These are phyloP conservation scores for Anoplopoma fimbria DNA, from an alignment of 2,113 vertebrate species.

Conservation along the genomic window DNA sequence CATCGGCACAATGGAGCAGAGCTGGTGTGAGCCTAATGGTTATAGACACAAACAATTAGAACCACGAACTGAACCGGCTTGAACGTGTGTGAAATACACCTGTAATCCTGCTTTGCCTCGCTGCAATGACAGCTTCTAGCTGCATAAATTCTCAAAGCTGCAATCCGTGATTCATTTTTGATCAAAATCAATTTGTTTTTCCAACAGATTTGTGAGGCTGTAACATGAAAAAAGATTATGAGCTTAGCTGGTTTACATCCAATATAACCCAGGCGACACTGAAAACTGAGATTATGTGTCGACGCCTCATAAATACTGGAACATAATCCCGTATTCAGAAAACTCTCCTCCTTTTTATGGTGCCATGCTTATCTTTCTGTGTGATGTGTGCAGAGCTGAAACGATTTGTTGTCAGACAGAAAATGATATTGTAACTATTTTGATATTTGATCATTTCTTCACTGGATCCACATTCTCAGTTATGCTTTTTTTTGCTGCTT, in stretches of 20 bases:
- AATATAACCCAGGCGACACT: slow-evolving; percentile 2
- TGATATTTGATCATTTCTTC: neutral
- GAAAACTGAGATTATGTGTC: slow-evolving; percentile 41
- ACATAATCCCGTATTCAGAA: slow-evolving; percentile 41
- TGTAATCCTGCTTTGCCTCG: slow-evolving; percentile 18
- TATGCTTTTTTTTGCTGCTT: neutral
- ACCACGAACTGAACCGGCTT: slow-evolving; percentile 36
- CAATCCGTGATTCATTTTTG: neutral
- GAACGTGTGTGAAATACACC: slow-evolving; percentile 21
- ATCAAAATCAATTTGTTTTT: slow-evolving; percentile 41
- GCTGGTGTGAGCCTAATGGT: slow-evolving; percentile 67
- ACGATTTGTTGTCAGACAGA: neutral
- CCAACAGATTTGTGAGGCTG: slow-evolving; percentile 29
- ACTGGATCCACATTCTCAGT: neutral
- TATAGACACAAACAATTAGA: slow-evolving; percentile 73
- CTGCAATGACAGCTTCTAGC: neutral
- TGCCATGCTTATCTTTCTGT: neutral
- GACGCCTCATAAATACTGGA: slow-evolving; percentile 30
- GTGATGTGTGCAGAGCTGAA: neutral
- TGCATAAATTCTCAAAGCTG: slow-evolving; percentile 12
- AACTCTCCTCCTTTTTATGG: neutral
- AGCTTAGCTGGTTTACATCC: slow-evolving; percentile 41
- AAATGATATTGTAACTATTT: neutral
- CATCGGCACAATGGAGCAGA: slow-evolving; percentile 57
- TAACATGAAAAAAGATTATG: slow-evolving; percentile 36